A percentile compares a stretch with the other conserved stretches of the same genome.
Evolutionary conservation across 1,140 invertebrate genomes (phyloP).

Genomic region (Reticulitermes speratus): DNA sequence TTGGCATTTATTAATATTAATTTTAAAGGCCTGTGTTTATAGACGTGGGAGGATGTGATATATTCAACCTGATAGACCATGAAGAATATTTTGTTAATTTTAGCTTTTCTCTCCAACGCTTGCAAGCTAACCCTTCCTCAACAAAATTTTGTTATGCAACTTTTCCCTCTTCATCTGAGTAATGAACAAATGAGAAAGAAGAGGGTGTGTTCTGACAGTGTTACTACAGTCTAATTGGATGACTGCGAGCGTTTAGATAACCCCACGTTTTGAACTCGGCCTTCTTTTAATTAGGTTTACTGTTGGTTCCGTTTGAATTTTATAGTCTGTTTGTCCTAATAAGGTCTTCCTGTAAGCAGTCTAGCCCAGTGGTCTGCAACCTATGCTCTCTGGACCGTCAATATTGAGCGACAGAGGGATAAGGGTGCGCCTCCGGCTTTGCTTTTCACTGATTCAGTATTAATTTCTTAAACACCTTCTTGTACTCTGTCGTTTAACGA

Average conservation of each 20-base stretch:
- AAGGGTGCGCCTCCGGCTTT: too few species aligned
- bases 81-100: not conserved
- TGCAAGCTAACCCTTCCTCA: not conserved
- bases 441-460: too few species aligned
- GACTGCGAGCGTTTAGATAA: not conserved
- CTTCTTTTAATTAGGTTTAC: conserved; percentile 1
- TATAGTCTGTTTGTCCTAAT: not conserved
- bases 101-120: not conserved
- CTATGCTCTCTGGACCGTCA: not conserved
- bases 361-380: not conserved
- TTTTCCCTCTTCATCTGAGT: not conserved
- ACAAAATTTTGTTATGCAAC: conserved; percentile 5
- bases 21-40: not conserved
- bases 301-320: not conserved
- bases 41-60: not conserved
- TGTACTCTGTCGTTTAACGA: too few species aligned
- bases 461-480: too few species aligned
- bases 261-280: not conserved
- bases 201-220: not conserved
- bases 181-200: conserved; percentile 1
- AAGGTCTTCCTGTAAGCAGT: not conserved
- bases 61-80: not conserved
- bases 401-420: too few species aligned
- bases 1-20: not conserved
- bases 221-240: not conserved